Conservation (phyloP, 2,888 invertebrate species). For the Drosophila borealis region DNA sequence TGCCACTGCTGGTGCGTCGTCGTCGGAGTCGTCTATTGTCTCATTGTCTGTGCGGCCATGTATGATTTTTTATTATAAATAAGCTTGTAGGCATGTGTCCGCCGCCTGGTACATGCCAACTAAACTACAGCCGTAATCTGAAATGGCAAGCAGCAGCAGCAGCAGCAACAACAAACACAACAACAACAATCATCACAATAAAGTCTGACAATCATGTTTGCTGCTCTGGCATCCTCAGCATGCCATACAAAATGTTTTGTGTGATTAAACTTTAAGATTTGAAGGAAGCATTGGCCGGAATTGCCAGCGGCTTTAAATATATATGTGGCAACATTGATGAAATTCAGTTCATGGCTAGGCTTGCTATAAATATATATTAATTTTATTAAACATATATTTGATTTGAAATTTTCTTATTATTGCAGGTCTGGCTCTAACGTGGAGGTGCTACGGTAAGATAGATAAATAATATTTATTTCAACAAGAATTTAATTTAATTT, state of each 20-base stretch:
- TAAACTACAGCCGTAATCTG: slow-evolving; percentile 76
- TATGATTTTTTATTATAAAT: slow-evolving; percentile 80
- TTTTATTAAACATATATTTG: not conserved
- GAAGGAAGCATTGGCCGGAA: slow-evolving; percentile 38
- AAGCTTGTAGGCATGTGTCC: slow-evolving; percentile 75
- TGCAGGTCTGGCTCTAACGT: slow-evolving; percentile 20
- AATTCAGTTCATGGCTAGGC: not conserved
- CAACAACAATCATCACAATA: slow-evolving; percentile 23
- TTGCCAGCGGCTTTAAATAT: slow-evolving; percentile 23
- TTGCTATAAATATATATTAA: not conserved
- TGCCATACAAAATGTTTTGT: slow-evolving; percentile 44
- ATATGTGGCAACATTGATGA: slow-evolving; percentile 2
- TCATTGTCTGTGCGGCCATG: slow-evolving; percentile 77
- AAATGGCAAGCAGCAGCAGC: slow-evolving; percentile 63
- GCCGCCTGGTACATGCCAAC: slow-evolving; percentile 60
- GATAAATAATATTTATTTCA: too few relatives aligned
- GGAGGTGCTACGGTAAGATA: slow-evolving; percentile 16
- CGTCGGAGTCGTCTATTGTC: slow-evolving; percentile 58
- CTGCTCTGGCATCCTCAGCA: slow-evolving; percentile 45
- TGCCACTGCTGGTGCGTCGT: slow-evolving; percentile 22
- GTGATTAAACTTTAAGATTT: slow-evolving; percentile 66
- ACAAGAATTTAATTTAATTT: too few relatives aligned
- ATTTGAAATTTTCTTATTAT: slow-evolving; percentile 4
- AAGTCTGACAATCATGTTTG: slow-evolving; percentile 58
- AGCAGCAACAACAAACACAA: slow-evolving; percentile 17